Conservation (phyloP, 2,113 vertebrate genomes). For the Sinocyclocheilus rhinocerous region DNA sequence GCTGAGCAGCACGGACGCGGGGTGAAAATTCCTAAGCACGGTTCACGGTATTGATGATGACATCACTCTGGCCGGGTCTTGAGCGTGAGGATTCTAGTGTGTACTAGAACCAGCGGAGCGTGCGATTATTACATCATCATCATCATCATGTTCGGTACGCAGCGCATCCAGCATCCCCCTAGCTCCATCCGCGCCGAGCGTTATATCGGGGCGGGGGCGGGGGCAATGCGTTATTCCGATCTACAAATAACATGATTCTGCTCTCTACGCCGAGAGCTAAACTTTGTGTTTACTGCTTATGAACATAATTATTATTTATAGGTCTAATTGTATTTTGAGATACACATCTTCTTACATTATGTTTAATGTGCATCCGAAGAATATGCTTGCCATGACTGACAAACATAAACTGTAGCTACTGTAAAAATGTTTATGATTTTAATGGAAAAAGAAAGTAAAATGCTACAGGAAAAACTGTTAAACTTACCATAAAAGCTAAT, state of each 20-base stretch:
- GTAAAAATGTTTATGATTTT: background rate
- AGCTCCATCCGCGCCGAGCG: constrained; percentile 61
- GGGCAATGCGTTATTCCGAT: constrained; percentile 25
- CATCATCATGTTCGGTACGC: constrained; percentile 29
- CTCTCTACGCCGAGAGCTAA: background rate
- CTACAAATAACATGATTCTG: background rate
- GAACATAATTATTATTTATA: background rate
- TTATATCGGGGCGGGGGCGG: constrained; percentile 43
- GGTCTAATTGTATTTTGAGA: background rate
- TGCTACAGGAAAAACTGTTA: background rate
- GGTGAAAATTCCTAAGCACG: background rate
- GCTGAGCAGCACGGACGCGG: background rate
- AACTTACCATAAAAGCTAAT: background rate
- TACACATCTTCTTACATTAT: background rate
- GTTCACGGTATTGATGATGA: constrained; percentile 66
- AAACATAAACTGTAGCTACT: background rate
- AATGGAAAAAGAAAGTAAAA: background rate
- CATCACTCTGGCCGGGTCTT: constrained; percentile 64
- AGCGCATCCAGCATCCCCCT: constrained; percentile 69
- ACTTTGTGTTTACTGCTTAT: background rate
- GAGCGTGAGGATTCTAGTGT: constrained; percentile 56
- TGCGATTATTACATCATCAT: constrained; percentile 80
- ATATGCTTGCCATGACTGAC: background rate
- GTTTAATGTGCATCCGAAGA: background rate
- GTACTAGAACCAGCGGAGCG: constrained; percentile 68